Evolutionary conservation across 2,888 invertebrate genomes (phyloP).

Genomic region (Cyclophora punctaria): DNA sequence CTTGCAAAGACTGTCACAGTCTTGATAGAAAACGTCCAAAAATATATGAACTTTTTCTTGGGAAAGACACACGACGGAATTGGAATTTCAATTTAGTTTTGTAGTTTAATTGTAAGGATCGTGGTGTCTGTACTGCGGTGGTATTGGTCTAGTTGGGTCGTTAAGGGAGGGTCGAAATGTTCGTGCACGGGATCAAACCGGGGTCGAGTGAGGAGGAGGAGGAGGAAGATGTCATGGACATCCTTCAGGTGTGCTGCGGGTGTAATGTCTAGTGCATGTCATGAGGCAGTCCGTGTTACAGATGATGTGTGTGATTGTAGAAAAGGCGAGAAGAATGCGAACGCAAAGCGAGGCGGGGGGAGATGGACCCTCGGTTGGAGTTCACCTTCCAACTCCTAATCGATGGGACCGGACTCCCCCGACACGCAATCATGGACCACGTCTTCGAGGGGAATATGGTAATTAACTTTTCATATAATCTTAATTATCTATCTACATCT

Average conservation of each 20-base stretch:
- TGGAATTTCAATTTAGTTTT: too few species aligned
- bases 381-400: constrained; percentile 92
- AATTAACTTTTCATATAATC: constrained; percentile 6
- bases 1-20: constrained; percentile 24
- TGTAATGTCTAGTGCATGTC: background rate
- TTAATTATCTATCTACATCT: background rate
- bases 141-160: too few species aligned
- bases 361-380: constrained; percentile 93
- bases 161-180: constrained; percentile 48
- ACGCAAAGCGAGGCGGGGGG: constrained; percentile 90
- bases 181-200: constrained; percentile 71
- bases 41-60: too few species aligned
- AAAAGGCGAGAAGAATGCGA: constrained; percentile 93
- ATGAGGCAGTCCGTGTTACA: background rate
- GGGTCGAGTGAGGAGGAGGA: constrained; percentile 76
- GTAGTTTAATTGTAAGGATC: too few species aligned
- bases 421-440: constrained; percentile 92
- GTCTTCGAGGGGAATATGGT: constrained; percentile 94
- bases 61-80: too few species aligned
- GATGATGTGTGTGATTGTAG: constrained; percentile 29
- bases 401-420: constrained; percentile 85
- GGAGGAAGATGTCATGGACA: constrained; percentile 74
- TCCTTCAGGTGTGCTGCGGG: constrained; percentile 48
- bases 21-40: too few species aligned
- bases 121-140: too few species aligned